phyloP scores from a whole-genome alignment of 2,797 vertebrate genomes.

The Phoxinus dragarum region DNA sequence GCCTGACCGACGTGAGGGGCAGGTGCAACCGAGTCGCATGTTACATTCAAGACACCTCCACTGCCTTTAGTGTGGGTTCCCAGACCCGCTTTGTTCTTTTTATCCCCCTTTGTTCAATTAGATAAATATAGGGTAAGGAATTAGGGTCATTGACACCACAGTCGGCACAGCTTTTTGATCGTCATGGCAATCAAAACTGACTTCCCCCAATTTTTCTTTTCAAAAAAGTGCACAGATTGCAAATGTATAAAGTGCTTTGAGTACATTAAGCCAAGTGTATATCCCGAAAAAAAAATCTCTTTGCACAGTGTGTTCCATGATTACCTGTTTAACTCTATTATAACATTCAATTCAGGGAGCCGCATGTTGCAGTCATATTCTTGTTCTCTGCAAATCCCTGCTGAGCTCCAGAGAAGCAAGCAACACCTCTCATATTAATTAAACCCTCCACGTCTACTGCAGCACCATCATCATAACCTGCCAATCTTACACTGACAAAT shows the following conservation, averaged over 20 bases:
- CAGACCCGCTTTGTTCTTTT: conserved; percentile 25
- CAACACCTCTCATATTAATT: conserved; percentile 55
- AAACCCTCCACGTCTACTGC: conserved; percentile 40
- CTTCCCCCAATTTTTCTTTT: not conserved
- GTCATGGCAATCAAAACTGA: not conserved
- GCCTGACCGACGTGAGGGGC: conserved; percentile 44
- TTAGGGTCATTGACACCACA: conserved; percentile 40
- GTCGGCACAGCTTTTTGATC: conserved; percentile 10
- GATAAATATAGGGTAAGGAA: conserved; percentile 43
- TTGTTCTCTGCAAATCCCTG: conserved; percentile 31
- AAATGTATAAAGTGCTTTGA: conserved; percentile 2
- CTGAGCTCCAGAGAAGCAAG: conserved; percentile 36
- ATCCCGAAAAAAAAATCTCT: not conserved
- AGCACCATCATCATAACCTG: conserved; percentile 48
- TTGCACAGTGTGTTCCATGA: conserved; percentile 31
- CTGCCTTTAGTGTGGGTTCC: conserved; percentile 30
- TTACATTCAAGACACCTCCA: conserved; percentile 30
- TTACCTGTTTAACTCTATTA: conserved; percentile 56
- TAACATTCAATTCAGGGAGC: conserved; percentile 36
- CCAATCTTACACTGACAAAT: conserved; percentile 50
- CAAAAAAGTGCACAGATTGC: not conserved
- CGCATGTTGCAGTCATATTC: conserved; percentile 37
- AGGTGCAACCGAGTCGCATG: conserved; percentile 51
- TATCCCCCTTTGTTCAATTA: conserved; percentile 46
- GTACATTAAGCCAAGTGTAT: not conserved